Evolutionary conservation across 2,888 invertebrate species (phyloP).

Genomic region (Meteorus cinctellus): DNA sequence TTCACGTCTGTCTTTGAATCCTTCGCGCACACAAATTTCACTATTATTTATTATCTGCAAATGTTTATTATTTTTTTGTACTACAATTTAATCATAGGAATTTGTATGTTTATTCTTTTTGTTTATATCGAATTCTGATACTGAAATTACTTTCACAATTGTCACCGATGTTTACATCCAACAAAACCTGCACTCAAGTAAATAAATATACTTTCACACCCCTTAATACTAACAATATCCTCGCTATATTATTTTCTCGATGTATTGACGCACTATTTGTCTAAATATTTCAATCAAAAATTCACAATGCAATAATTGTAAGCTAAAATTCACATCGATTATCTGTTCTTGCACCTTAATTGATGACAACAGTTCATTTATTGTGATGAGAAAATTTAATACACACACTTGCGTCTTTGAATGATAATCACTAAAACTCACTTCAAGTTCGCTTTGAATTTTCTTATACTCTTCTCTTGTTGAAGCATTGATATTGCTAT

Average conservation of each 20-base stretch:
- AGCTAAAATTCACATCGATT: no score
- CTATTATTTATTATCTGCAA: neutral
- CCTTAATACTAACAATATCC: neutral
- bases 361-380: no score
- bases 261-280: neutral
- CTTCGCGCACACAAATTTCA: neutral
- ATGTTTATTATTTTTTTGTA: conserved; percentile 21
- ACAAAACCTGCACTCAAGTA: conserved; percentile 9
- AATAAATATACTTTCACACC: neutral
- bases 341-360: no score
- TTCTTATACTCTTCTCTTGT: no score
- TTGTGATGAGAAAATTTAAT: no score
- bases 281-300: neutral
- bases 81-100: neutral
- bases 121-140: neutral
- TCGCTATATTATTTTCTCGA: neutral
- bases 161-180: conserved; percentile 17
- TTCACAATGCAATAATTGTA: no score
- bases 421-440: no score
- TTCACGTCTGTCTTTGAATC: neutral
- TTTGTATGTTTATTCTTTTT: neutral
- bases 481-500: no score
- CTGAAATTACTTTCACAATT: neutral
- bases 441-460: no score
- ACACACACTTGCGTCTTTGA: no score